phyloP scores from a whole-genome alignment of 2,888 invertebrate genomes.

The Cosmopolites sordidus region DNA sequence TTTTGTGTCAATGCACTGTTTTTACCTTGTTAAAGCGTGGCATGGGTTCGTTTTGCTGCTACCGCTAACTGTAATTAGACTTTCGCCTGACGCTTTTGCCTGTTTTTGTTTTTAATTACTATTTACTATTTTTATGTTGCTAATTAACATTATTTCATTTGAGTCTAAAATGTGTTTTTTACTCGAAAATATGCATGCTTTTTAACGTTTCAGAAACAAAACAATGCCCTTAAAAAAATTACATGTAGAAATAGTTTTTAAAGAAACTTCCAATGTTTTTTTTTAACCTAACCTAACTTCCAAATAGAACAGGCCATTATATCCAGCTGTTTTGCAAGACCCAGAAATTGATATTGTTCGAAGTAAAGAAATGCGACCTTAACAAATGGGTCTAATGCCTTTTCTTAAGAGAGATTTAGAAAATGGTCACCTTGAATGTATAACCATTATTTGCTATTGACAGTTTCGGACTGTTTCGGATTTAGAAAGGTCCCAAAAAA shows the following conservation, averaged over 20 bases:
- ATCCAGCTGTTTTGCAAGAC: neutral
- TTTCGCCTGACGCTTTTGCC: conserved; percentile 11
- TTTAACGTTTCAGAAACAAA: neutral
- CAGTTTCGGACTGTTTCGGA: conserved; percentile 3
- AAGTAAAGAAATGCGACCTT: conserved; percentile 17
- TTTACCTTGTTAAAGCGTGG: conserved; percentile 23
- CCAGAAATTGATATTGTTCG: conserved; percentile 7
- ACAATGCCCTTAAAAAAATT: no score
- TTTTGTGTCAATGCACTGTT: conserved; percentile 40
- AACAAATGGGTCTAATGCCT: conserved; percentile 12
- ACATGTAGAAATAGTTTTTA: neutral
- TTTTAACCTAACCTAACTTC: neutral
- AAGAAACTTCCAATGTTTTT: neutral
- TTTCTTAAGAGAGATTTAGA: conserved; percentile 18
- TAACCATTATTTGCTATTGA: conserved; percentile 23
- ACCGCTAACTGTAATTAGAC: conserved; percentile 13
- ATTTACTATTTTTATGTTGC: conserved; percentile 9
- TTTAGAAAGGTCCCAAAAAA: neutral
- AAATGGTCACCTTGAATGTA: conserved; percentile 27
- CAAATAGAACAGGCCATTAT: neutral
- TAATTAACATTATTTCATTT: no score
- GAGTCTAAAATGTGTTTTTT: neutral
- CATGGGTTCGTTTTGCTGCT: conserved; percentile 11
- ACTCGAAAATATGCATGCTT: neutral
- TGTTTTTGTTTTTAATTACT: conserved; percentile 7